Conservation (phyloP, 92 coral and sea anemone species). For the Zoanthus gigantus region DNA sequence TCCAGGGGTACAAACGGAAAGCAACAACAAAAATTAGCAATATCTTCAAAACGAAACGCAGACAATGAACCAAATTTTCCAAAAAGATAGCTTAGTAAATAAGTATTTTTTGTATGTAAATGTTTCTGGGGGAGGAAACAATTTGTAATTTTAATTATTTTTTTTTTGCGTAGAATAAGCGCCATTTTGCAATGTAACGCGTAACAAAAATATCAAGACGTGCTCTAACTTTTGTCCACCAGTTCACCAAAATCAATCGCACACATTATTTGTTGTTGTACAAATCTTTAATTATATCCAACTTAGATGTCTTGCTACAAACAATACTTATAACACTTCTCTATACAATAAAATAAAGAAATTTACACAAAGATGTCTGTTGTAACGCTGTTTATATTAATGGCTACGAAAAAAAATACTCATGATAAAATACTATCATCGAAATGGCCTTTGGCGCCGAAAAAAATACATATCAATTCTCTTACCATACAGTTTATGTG, state of each 20-base stretch:
- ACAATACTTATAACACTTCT: conserved; percentile 2
- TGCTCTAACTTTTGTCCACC: not conserved
- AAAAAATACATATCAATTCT: conserved; percentile 4
- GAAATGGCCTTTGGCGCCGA: conserved; percentile 13
- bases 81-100: conserved; percentile 22
- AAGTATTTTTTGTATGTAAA: conserved; percentile 26
- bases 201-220: conserved; percentile 3
- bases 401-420: not conserved
- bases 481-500: conserved; percentile 20
- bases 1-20: conserved; percentile 21
- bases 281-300: conserved; percentile 5
- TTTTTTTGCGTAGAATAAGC: not conserved
- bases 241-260: conserved; percentile 5
- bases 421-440: conserved; percentile 9
- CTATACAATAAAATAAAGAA: conserved; percentile 7
- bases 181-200: conserved; percentile 5
- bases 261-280: conserved; percentile 1
- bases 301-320: conserved; percentile 2
- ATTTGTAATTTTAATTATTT: not conserved
- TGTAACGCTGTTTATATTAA: conserved; percentile 2
- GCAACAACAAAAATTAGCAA: not conserved
- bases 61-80: conserved; percentile 23
- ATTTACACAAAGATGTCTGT: conserved; percentile 3
- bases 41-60: conserved; percentile 14
- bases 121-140: conserved; percentile 20